Conservation (phyloP, 23 tunicate genomes). For the Diplosoma virens region DNA sequence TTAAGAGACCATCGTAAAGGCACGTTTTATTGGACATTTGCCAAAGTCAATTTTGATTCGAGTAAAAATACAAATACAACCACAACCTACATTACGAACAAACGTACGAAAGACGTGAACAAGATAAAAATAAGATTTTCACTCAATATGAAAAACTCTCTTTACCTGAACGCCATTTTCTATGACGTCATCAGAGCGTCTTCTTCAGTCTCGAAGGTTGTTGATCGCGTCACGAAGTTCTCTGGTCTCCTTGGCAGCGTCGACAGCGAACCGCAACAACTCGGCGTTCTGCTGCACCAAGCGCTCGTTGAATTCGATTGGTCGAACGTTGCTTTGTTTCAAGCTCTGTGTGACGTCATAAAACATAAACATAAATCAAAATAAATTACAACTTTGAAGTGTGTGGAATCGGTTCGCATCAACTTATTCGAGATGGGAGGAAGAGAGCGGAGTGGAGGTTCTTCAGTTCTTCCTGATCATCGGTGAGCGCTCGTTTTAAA, state of each 20-base stretch:
- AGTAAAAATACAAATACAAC: too few relatives aligned
- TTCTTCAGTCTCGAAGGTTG: background rate
- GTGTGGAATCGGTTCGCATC: too few relatives aligned
- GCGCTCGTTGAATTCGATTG: slow-evolving; percentile 66
- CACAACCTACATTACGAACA: too few relatives aligned
- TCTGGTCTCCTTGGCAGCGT: slow-evolving; percentile 52
- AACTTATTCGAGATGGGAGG: slow-evolving; percentile 60
- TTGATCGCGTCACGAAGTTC: slow-evolving; percentile 57
- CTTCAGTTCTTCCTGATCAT: slow-evolving; percentile 79
- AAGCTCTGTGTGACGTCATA: too few relatives aligned
- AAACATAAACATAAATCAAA: too few relatives aligned
- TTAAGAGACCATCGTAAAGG: too few relatives aligned
- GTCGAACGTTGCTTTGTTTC: background rate
- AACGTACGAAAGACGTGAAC: too few relatives aligned
- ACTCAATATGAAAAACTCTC: too few relatives aligned
- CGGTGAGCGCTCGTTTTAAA: slow-evolving; percentile 63
- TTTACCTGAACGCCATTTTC: slow-evolving; percentile 34
- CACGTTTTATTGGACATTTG: too few relatives aligned
- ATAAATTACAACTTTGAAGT: too few relatives aligned
- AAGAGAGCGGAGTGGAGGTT: slow-evolving; percentile 57
- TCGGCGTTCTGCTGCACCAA: slow-evolving; percentile 72
- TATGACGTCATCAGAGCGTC: background rate
- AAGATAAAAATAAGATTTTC: too few relatives aligned
- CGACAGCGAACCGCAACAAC: slow-evolving; percentile 45
- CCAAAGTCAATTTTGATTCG: too few relatives aligned